Evolutionary conservation across 2,113 vertebrate genomes (phyloP), one percentile per base, ranked within the genome.

Genomic region (Pollachius pollachius): DNA sequence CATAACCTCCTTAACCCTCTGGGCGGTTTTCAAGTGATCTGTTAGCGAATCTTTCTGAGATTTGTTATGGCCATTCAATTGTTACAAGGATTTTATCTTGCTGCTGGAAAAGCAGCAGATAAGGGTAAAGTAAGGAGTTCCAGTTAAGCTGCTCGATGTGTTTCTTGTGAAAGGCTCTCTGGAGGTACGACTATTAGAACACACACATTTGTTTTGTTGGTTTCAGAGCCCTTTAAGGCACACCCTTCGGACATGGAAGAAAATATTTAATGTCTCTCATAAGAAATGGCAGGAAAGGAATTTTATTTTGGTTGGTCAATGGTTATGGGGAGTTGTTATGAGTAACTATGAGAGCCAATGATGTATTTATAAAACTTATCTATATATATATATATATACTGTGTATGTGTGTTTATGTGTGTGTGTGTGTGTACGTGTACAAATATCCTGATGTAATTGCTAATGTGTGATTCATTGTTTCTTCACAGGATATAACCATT

Each of bases 131-230:
- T 23, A 23, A 23, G 23, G 23, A 23, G 23, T 23, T 23, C 23
- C 23, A 23, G 23, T 23, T 23, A 23, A 15, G 18, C 59, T 62
- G 65, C 48, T 72, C 71, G 89, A 82, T 85, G 70, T 82, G 84
- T 84, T 85, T 76, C 75, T 81, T 80, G 71, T 85, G 67, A 80
- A 68, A 62, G 58, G 70, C 78, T 88, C 84, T 90, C 87, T 90
- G 87, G 86, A 89, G 86, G 84, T 65, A 4, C 37, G 75, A 73
- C 41, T 41, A 75, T 59, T 64, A 16, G 70, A 76, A 85, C 88
- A 76, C 77, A 82, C 56, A 27, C 56, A 75, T 86, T 87, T 90
- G 86, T 90, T 78, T 71, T 70, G 68, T 67, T 41, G 67, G 72
- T 78, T 70, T 89, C 69, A 83, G 65, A 64, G 58, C 73, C 19